Base-by-base conservation (phyloP, 1,140 invertebrate genomes). In the Ips typographus region DNA sequence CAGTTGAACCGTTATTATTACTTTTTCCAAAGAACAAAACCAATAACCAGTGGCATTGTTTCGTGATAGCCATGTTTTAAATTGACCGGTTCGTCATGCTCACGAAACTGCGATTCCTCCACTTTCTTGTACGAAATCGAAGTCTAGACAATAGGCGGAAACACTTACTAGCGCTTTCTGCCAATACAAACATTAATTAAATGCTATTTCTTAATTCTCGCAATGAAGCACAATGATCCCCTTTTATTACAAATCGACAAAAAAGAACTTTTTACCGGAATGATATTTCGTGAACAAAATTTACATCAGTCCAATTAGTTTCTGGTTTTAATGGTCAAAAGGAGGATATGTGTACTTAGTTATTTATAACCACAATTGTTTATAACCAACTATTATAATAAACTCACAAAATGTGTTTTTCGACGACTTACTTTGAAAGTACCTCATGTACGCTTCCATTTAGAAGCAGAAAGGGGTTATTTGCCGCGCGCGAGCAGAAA, bases 161-260 rank as follows among this genome's bases (percentile, higher is more conserved):
- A 52, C 63, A 65, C 69, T 71, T 71, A 65, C 62, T 51, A 66
- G 69, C 69, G 59, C 62, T 71, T 65, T 71, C 69, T 65, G 69
- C 63, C 68, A 70, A 70, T 70, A 70, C 68, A 70, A 70, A 70
- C 68, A 70, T 70, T 70, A 70, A 70, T 70, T 70, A 70, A 70
- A 63, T 36, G 60, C 43, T 56, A 70, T 70, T 70, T 63, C 68
- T 70, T 64, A 63, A 70, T 70, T 70, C 57, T 68, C 40, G 42
- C 36, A 53, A 68, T 62, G 36, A 62, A 56, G 66, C 57, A 62
- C 68, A 70, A 70, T 58, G 68, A 59, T 70, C 68, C 39, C 49
- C 39, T 53, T 65, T 57, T 56, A 51, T 44, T 43, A 56, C 40
- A 42, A 65, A 65, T 55, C 41, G 40, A 42, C 8, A 63, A 63